Evolutionary conservation across 1,140 invertebrate species (phyloP).

Genomic region (Calliopsis andreniformis): DNA sequence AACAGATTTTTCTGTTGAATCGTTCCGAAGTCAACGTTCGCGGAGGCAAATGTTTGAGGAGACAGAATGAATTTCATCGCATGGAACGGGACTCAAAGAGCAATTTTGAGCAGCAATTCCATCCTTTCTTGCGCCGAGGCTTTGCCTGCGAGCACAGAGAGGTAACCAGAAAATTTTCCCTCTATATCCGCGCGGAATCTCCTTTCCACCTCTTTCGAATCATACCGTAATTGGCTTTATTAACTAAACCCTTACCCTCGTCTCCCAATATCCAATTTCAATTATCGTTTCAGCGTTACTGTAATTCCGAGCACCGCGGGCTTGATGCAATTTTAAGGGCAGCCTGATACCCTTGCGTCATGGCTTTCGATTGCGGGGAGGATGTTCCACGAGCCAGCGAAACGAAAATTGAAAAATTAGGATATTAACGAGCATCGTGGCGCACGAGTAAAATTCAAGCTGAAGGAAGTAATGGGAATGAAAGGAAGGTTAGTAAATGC

Average conservation of each 20-base stretch:
- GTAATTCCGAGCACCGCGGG: slow-evolving; percentile 13
- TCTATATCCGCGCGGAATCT: slow-evolving; percentile 10
- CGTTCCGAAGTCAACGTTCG: not conserved
- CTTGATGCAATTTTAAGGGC: slow-evolving; percentile 25
- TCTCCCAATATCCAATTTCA: slow-evolving; percentile 58
- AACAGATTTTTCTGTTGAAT: too few relatives aligned
- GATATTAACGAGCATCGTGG: too few relatives aligned
- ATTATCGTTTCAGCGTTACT: slow-evolving; percentile 55
- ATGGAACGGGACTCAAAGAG: slow-evolving; percentile 11
- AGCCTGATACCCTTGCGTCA: not conserved
- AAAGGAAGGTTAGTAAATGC: too few relatives aligned
- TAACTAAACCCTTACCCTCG: slow-evolving; percentile 41
- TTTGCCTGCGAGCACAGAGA: not conserved
- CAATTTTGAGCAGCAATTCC: slow-evolving; percentile 31
- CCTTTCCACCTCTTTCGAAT: slow-evolving; percentile 50
- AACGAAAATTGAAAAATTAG: too few relatives aligned
- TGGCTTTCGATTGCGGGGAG: slow-evolving; percentile 12
- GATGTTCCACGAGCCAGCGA: too few relatives aligned
- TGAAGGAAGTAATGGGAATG: too few relatives aligned
- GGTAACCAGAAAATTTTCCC: not conserved
- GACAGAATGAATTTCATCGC: slow-evolving; percentile 12
- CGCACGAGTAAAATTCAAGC: too few relatives aligned
- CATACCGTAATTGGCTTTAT: slow-evolving; percentile 59
- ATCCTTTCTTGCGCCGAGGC: slow-evolving; percentile 22
- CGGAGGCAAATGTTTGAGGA: slow-evolving; percentile 9